Evolutionary conservation across 2,888 invertebrate species (phyloP).

Genomic region (Cantharis nigra): DNA sequence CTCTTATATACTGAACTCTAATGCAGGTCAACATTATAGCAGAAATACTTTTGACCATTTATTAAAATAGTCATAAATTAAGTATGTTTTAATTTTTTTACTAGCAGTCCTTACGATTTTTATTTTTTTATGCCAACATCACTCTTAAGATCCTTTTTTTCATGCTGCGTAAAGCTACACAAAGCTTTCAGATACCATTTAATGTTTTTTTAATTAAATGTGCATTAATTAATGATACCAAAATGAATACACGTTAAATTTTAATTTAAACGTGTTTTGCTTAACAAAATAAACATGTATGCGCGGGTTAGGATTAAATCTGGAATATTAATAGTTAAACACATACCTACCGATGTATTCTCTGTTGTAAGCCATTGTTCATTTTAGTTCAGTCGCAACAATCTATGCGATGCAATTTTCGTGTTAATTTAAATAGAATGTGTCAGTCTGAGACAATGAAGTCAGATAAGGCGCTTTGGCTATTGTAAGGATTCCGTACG

Average conservation of each 20-base stretch:
- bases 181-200: background rate
- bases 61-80: background rate
- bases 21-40: background rate
- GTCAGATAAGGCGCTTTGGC: conserved; percentile 19
- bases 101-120: background rate
- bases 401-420: conserved; percentile 27
- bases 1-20: background rate
- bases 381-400: conserved; percentile 18
- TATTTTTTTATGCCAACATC: background rate
- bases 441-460: conserved; percentile 26
- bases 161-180: too few relatives aligned
- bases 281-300: conserved; percentile 7
- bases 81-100: background rate
- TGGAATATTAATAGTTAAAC: conserved; percentile 16
- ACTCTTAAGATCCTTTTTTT: background rate
- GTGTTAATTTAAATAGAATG: conserved; percentile 31
- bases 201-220: background rate
- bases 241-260: background rate
- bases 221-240: background rate
- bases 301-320: conserved; percentile 13
- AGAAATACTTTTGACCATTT: background rate
- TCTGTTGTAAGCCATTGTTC: conserved; percentile 19
- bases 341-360: conserved; percentile 15
- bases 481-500: conserved; percentile 6
- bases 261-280: conserved; percentile 3